A percentile compares a stretch with the other conserved stretches of the same genome.
These are phyloP conservation scores for Chaitophorus viminalis DNA, from an alignment of 2,888 invertebrate species.

Conservation along the genomic window DNA sequence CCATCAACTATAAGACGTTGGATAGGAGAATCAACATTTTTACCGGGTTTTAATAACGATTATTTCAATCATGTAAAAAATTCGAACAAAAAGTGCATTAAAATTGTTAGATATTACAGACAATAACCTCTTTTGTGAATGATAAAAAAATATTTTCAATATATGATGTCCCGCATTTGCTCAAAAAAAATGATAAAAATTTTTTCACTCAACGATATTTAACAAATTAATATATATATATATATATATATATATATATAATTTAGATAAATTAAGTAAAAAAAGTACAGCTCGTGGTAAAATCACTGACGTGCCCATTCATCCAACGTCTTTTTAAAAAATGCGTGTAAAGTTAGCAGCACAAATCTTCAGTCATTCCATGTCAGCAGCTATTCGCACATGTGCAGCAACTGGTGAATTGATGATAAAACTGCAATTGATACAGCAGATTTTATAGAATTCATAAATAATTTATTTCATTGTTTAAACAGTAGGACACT, in stretches of 20 bases:
- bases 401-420: conserved; percentile 63
- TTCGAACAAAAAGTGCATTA: conserved; percentile 60
- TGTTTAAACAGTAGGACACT: conserved; percentile 64
- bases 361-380: conserved; percentile 65
- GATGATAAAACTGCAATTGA: conserved; percentile 50
- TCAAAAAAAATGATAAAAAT: conserved; percentile 62
- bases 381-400: conserved; percentile 63
- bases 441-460: conserved; percentile 64
- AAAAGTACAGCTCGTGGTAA: conserved; percentile 64
- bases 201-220: conserved; percentile 63
- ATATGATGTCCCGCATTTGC: conserved; percentile 64
- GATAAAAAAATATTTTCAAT: conserved; percentile 64
- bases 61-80: conserved; percentile 3
- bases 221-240: too few species aligned
- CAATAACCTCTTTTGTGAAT: conserved; percentile 60
- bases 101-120: conserved; percentile 63
- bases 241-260: conserved; percentile 62
- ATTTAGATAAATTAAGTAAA: conserved; percentile 61
- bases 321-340: conserved; percentile 64
- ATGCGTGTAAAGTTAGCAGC: conserved; percentile 64
- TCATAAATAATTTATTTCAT: conserved; percentile 64
- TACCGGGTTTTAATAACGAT: neutral
- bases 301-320: conserved; percentile 64
- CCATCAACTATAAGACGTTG: conserved; percentile 6
- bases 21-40: neutral